Evolutionary conservation across 2,888 invertebrate species (phyloP).

Genomic region (Agapostemon virescens): DNA sequence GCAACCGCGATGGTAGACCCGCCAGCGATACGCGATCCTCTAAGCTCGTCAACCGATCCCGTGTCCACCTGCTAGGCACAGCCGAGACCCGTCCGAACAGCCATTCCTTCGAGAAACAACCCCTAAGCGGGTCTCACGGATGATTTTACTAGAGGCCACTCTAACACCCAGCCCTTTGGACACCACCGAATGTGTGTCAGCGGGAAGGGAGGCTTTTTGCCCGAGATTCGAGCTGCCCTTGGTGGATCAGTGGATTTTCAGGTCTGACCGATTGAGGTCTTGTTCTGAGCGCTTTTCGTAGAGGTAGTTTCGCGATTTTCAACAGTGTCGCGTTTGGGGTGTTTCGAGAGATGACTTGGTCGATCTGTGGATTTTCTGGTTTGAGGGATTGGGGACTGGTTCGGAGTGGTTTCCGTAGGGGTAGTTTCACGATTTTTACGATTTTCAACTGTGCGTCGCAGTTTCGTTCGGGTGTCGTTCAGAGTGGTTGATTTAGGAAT

Average conservation of each 20-base stretch:
- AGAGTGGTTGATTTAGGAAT: no score
- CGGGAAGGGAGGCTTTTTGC: not conserved
- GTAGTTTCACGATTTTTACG: no score
- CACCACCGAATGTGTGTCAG: constrained; percentile 4
- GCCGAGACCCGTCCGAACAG: not conserved
- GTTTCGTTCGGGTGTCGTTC: no score
- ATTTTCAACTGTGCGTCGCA: no score
- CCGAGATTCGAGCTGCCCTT: not conserved
- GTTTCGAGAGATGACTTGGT: no score
- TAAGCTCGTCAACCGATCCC: not conserved
- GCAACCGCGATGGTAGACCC: not conserved
- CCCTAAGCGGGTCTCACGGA: not conserved
- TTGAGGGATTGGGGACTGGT: no score
- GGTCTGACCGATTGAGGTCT: no score
- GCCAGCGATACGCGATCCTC: not conserved
- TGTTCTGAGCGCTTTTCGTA: no score
- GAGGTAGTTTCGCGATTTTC: no score
- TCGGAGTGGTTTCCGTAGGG: no score
- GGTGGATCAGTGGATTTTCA: not conserved
- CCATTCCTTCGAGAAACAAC: not conserved
- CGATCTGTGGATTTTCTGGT: no score
- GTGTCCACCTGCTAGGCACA: not conserved
- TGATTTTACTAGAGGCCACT: not conserved
- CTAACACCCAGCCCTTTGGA: not conserved
- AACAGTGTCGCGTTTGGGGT: no score